These are phyloP conservation scores for Agonopterix alstromeriana DNA, from an alignment of 2,888 invertebrate species.

Conservation along the genomic window DNA sequence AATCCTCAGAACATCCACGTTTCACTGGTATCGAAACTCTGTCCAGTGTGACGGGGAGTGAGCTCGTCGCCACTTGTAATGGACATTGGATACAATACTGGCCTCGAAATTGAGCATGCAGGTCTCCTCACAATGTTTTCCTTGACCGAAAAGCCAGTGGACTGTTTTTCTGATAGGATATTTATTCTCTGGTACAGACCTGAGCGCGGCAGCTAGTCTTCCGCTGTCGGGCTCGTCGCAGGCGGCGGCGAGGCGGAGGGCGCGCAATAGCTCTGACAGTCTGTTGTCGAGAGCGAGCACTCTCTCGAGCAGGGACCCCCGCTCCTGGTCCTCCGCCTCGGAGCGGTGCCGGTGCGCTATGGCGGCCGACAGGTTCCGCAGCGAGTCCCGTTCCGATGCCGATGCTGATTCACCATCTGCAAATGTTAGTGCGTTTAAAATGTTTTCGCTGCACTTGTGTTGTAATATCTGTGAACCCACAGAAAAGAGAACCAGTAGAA, in stretches of 20 bases:
- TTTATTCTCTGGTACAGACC: conserved; percentile 48
- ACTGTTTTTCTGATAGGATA: no score
- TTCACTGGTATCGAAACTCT: no score
- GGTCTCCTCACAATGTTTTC: no score
- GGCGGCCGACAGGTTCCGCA: conserved; percentile 87
- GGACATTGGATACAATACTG: no score
- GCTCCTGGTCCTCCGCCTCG: conserved; percentile 74
- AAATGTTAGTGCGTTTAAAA: neutral
- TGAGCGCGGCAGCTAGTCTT: conserved; percentile 50
- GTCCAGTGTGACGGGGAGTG: no score
- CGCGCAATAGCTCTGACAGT: conserved; percentile 83
- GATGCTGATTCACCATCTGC: conserved; percentile 42
- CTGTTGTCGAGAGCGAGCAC: conserved; percentile 77
- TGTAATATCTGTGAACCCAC: no score
- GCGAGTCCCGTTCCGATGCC: conserved; percentile 79
- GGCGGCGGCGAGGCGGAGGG: conserved; percentile 83
- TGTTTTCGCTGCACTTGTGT: no score
- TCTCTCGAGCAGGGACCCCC: conserved; percentile 41
- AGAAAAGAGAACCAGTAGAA: no score
- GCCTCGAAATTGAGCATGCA: no score
- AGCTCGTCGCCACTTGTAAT: no score
- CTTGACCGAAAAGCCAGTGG: no score
- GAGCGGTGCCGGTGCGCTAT: conserved; percentile 83
- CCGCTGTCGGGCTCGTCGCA: conserved; percentile 77
- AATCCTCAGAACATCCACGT: no score